Percentiles rank a stretch among this genome's conserved stretches.
Evolutionary conservation across 2,888 invertebrate species (phyloP).

Genomic region (Apamea crenata): DNA sequence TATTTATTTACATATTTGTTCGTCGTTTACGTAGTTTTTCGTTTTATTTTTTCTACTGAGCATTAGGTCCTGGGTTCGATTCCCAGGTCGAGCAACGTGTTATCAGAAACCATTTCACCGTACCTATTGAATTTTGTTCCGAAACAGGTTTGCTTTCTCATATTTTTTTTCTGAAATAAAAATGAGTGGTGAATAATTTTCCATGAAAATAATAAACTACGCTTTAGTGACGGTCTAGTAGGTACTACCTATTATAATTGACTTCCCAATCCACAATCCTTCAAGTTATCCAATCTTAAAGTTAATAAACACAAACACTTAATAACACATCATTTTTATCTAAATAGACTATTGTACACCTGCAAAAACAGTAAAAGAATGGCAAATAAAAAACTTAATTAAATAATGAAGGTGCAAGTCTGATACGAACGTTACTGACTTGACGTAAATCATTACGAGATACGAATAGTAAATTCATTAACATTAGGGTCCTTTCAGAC

Average conservation of each 20-base stretch:
- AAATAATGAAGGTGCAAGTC: constrained; percentile 24
- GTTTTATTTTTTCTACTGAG: background rate
- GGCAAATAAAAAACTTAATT: constrained; percentile 37
- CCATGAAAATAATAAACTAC: background rate
- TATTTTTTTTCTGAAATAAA: background rate
- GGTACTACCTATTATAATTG: constrained; percentile 2
- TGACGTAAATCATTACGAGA: background rate
- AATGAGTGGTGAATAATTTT: background rate
- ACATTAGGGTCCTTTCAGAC: background rate
- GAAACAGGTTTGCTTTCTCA: too few species aligned
- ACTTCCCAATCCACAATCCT: background rate
- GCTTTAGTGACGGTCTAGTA: background rate
- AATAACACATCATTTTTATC: constrained; percentile 30
- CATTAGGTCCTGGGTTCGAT: background rate
- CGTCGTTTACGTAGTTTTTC: background rate
- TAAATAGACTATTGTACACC: constrained; percentile 52
- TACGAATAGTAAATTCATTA: background rate
- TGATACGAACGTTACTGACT: background rate
- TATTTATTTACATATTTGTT: background rate
- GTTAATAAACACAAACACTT: constrained; percentile 23
- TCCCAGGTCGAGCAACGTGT: too few species aligned
- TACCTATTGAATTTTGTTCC: background rate
- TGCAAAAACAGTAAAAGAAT: constrained; percentile 44
- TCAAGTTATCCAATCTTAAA: background rate
- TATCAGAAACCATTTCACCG: background rate